phyloP scores from a whole-genome alignment of 2,113 vertebrate genomes.

The Carettochelys insculpta region DNA sequence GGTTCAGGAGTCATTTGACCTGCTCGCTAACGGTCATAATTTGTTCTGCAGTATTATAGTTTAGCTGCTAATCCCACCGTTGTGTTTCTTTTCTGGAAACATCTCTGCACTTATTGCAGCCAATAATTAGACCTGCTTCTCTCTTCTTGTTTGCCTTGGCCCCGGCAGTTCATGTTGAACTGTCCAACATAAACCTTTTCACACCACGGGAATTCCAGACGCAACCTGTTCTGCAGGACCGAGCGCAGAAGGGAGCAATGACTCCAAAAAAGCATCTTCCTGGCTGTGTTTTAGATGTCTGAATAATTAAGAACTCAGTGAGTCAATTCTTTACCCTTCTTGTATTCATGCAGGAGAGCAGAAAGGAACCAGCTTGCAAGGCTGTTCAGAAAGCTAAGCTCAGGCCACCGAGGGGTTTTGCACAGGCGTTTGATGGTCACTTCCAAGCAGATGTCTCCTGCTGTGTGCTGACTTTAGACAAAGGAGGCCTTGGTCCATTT shows the following conservation, averaged over 20 bases:
- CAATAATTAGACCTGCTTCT: constrained; percentile 17
- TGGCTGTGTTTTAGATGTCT: accelerated
- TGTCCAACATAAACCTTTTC: constrained; percentile 36
- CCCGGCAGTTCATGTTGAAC: accelerated
- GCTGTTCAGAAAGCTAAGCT: accelerated
- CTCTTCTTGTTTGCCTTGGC: constrained; percentile 54
- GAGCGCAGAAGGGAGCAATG: background rate
- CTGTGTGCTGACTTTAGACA: background rate
- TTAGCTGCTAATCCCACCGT: background rate
- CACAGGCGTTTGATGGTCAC: accelerated
- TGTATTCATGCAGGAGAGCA: background rate
- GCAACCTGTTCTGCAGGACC: background rate
- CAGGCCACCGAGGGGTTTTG: too few relatives aligned
- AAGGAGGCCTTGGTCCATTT: too few relatives aligned
- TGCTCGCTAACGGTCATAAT: background rate
- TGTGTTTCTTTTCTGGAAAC: constrained; percentile 40
- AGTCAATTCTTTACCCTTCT: background rate
- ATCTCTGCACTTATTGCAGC: background rate
- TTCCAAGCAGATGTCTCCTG: background rate
- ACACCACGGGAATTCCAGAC: background rate
- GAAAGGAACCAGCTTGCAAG: background rate
- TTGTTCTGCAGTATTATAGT: constrained; percentile 13
- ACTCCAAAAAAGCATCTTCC: accelerated
- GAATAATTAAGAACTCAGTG: accelerated
- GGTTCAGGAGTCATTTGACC: background rate